These are phyloP conservation scores for Macrosteles quadrilineatus DNA, from an alignment of 1,140 invertebrate species.

Conservation along the genomic window DNA sequence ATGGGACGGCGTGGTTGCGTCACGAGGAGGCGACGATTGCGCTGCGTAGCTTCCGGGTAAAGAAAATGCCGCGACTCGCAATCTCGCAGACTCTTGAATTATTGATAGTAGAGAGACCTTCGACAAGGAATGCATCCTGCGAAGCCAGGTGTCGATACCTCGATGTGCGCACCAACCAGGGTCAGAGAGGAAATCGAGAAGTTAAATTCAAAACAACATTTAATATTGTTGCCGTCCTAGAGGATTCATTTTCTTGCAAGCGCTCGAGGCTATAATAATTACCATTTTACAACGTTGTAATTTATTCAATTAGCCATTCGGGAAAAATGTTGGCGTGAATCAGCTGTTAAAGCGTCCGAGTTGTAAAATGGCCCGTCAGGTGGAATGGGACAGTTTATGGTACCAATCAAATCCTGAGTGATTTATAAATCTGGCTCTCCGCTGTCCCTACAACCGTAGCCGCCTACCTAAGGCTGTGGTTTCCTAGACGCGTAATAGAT, in stretches of 20 bases:
- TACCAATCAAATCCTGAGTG: slow-evolving; percentile 10
- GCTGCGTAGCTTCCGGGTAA: slow-evolving; percentile 6
- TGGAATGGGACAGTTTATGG: slow-evolving; percentile 1
- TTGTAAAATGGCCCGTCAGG: background rate
- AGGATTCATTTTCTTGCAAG: too few species aligned
- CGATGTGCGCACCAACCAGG: too few species aligned
- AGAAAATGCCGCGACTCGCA: background rate
- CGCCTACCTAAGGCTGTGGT: too few species aligned
- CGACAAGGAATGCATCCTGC: background rate
- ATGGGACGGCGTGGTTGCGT: too few species aligned
- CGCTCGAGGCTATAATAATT: background rate
- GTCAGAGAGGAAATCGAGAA: too few species aligned
- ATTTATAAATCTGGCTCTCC: background rate
- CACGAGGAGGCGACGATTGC: background rate
- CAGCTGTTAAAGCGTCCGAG: background rate
- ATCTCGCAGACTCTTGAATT: slow-evolving; percentile 11
- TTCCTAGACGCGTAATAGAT: too few species aligned
- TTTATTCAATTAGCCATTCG: slow-evolving; percentile 14
- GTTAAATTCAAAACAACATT: too few species aligned
- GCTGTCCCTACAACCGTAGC: too few species aligned
- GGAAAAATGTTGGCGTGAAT: background rate
- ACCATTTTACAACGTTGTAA: slow-evolving; percentile 12
- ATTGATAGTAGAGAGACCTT: background rate
- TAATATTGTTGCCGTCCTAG: too few species aligned
- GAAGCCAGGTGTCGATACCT: slow-evolving; percentile 5